Base-by-base conservation (phyloP, 2,888 invertebrate species). In the Microdon myrmicae region DNA sequence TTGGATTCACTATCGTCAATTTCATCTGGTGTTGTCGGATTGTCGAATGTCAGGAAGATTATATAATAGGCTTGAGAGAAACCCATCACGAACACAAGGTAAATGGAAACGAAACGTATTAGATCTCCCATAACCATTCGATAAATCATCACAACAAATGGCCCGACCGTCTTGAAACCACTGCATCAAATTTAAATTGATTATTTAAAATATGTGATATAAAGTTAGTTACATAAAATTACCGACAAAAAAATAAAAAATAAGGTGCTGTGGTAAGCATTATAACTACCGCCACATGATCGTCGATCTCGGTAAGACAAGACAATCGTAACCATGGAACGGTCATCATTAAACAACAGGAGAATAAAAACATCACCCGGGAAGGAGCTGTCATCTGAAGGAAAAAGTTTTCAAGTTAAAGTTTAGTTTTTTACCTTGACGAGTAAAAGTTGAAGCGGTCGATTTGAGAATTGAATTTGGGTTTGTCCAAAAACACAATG, bases 131-230 rank as follows among this genome's bases (percentile, higher is more conserved):
- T 90, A 37, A 98, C 92, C 95, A 99, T 98, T 68, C 96, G 87
- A 81, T 98, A 98, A 71, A 99, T 96, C 97, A 98, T 98, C 69
- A 97, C 94, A n/a, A 98, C 98, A 86, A 98, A 98, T 0, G 98
- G 98, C 3, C 98, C 98, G 1, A 98, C 96, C 0, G 96, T 94
- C 81, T 96, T 95, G 80, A 98, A 95, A 8, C 96, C 97, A 73
- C 98, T 95, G 81, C 28, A 83, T 81, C 69, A 54, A 68, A 49
- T 26, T 20, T 4, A 9, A 0, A n/a, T 38, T 1, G 9, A 9
- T 2, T 4, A 4, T 7, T 22, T 7, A 4, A n/a, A 2, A 4
- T 16, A 16, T 28, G 23, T 32, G 12, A 3, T 5, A 19, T 22
- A 17, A 9, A 8, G 2, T 14, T 10, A 10, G 45, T 12, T 8